phyloP scores from a whole-genome alignment of 2,888 invertebrate species.

The Blastobasis lacticolella region DNA sequence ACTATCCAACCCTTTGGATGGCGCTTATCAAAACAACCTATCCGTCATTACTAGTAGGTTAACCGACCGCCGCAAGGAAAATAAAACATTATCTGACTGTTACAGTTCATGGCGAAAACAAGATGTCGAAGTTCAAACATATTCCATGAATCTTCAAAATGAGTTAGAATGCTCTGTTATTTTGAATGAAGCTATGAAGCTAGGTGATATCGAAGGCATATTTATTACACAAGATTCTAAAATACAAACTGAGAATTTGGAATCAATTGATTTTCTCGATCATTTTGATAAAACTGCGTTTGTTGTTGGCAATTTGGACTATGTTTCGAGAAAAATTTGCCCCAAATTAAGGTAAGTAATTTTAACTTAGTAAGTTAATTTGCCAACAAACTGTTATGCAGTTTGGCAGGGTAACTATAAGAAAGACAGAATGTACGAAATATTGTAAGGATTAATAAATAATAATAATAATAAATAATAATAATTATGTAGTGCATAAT shows the following conservation, averaged over 20 bases:
- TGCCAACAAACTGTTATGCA: too few relatives aligned
- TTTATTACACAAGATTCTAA: conserved; percentile 27
- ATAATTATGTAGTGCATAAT: too few relatives aligned
- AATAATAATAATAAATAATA: too few relatives aligned
- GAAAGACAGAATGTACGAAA: too few relatives aligned
- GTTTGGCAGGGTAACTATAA: too few relatives aligned
- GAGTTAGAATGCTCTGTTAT: conserved; percentile 27
- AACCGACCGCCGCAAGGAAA: too few relatives aligned
- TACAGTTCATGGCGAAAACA: conserved; percentile 32
- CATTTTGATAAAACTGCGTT: conserved; percentile 28
- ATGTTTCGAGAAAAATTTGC: conserved; percentile 29
- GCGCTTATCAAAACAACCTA: too few relatives aligned
- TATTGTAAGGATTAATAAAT: too few relatives aligned
- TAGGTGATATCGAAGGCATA: conserved; percentile 32
- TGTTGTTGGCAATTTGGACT: conserved; percentile 32
- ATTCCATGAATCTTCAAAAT: conserved; percentile 22
- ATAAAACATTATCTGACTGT: background rate
- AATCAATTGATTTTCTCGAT: conserved; percentile 14
- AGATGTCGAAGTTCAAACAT: conserved; percentile 22
- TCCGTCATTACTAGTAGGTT: too few relatives aligned
- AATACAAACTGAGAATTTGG: background rate
- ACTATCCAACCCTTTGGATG: too few relatives aligned
- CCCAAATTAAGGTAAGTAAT: conserved; percentile 32
- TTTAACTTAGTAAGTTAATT: too few relatives aligned
- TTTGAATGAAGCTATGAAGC: conserved; percentile 24